These are phyloP conservation scores for Danaus melanippus DNA, from an alignment of 1,140 invertebrate species.

Conservation along the genomic window DNA sequence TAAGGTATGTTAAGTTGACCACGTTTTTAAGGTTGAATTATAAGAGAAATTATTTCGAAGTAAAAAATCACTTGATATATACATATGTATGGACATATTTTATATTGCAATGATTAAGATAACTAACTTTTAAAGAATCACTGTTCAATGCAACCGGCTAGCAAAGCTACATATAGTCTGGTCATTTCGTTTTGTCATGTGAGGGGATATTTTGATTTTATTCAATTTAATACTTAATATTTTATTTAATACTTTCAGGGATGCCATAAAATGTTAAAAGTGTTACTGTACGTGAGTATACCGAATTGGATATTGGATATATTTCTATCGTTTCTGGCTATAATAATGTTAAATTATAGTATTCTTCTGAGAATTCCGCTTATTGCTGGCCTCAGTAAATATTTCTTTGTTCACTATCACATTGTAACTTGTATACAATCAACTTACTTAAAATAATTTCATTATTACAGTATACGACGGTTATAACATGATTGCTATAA, in stretches of 20 bases:
- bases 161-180: too few species aligned
- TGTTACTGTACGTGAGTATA: slow-evolving; percentile 17
- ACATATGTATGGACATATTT: too few species aligned
- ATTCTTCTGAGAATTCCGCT: slow-evolving; percentile 1
- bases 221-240: too few species aligned
- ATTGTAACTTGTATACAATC: not conserved
- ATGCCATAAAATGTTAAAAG: slow-evolving; percentile 17
- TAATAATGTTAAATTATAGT: not conserved
- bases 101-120: too few species aligned
- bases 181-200: too few species aligned
- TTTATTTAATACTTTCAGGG: slow-evolving; percentile 19
- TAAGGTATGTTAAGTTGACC: too few species aligned
- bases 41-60: too few species aligned
- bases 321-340: slow-evolving; percentile 13
- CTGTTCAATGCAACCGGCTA: too few species aligned
- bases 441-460: slow-evolving; percentile 1
- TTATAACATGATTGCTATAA: slow-evolving; percentile 29
- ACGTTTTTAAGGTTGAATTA: too few species aligned
- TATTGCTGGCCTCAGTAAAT: slow-evolving; percentile 16
- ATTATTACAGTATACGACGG: slow-evolving; percentile 26
- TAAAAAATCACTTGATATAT: too few species aligned
- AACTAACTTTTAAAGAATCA: too few species aligned
- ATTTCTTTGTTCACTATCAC: not conserved
- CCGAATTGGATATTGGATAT: slow-evolving; percentile 25
- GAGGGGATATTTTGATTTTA: too few species aligned